Evolutionary conservation across 2,797 vertebrate species (phyloP), one percentile per base, ranked within the genome.

Genomic region (Phaenicophaeus curvirostris): DNA sequence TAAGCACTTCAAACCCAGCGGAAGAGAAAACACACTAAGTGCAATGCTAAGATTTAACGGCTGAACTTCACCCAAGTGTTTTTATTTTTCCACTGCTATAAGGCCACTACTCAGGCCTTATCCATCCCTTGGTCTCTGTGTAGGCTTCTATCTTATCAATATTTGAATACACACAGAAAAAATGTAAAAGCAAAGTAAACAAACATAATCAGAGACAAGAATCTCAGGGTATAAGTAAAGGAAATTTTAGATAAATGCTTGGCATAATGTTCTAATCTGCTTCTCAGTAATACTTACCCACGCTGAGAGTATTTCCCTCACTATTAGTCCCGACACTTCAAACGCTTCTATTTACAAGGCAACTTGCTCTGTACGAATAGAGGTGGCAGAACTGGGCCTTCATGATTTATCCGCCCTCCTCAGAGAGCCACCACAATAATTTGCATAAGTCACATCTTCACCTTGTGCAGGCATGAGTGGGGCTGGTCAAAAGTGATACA

Each of bases 401-500:
- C 11, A 0, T 91, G 94, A 94, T 96, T 94, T 94, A 90, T 94
- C 71, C 57, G 33, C 37, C 27, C 11, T 61, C 31, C n/a, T 46
- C 6, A 3, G 4, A 27, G 24, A 57, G 35, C 30, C 0, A 0
- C 46, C 57, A 59, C 63, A 74, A 68, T 88, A 92, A 76, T 11
- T 66, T 50, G 19, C 28, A 15, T 11, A 11, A 75, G 33, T 31
- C 66, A 23, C 73, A 24, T 44, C 54, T 28, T 93, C 51, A 44
- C 58, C 61, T 44, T 37, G 44, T 0, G 5, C 11, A 65, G 69
- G 42, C 67, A 65, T n/a, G 67, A 57, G 63, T 61, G 30, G 59
- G 61, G 33, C 42, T 37, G 37, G 61, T 80, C 95, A 94, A 25
- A 85, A 94, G 82, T 81, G 84, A 96, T 94, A 58, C 90, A 96